Evolutionary conservation across 2,797 vertebrate species (phyloP).

Genomic region (Hyperoplus immaculatus): DNA sequence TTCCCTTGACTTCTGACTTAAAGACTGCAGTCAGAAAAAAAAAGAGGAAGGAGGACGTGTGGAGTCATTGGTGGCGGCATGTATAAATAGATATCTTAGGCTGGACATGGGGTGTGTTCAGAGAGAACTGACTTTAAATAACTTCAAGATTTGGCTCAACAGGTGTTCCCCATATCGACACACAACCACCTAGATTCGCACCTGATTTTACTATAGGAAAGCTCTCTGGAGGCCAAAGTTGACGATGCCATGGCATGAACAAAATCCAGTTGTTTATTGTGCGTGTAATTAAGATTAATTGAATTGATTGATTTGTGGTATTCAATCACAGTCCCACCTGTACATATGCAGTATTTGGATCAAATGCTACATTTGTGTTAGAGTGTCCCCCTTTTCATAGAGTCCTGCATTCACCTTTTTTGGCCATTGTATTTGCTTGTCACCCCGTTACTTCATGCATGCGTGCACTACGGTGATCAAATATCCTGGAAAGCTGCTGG

Average conservation of each 20-base stretch:
- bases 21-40: slow-evolving; percentile 16
- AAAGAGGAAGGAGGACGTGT: slow-evolving; percentile 48
- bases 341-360: not conserved
- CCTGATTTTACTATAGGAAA: not conserved
- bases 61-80: not conserved
- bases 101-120: slow-evolving; percentile 15
- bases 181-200: not conserved
- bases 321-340: not conserved
- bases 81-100: slow-evolving; percentile 39
- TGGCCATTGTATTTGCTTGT: not conserved
- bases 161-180: not conserved
- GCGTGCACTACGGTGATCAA: slow-evolving; percentile 4
- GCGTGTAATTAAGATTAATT: not conserved
- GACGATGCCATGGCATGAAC: too few species aligned
- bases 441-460: not conserved
- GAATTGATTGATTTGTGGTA: not conserved
- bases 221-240: not conserved
- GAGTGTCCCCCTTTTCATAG: not conserved
- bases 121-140: slow-evolving; percentile 32
- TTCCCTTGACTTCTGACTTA: not conserved
- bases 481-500: slow-evolving; percentile 7
- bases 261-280: not conserved
- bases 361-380: not conserved
- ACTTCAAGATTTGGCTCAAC: slow-evolving; percentile 1
- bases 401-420: not conserved